These are phyloP conservation scores for Scaeva pyrastri DNA, from an alignment of 2,888 invertebrate species.

Conservation along the genomic window DNA sequence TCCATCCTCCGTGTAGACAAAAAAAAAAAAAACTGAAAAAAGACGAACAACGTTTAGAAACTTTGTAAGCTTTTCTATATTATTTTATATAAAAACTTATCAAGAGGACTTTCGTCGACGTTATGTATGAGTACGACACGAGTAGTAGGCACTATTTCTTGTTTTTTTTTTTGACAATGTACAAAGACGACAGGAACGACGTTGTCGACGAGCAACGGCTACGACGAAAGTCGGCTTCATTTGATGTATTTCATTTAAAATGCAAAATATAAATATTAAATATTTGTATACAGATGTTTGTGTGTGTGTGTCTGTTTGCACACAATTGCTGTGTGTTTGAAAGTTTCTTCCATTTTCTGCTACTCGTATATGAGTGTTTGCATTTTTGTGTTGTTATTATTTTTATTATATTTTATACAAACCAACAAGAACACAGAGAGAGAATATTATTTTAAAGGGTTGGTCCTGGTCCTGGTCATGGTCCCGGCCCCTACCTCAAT, in stretches of 20 bases:
- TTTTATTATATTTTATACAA: conserved; percentile 40
- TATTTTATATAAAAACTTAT: conserved; percentile 1
- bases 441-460: conserved; percentile 59
- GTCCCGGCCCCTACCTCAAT: no score
- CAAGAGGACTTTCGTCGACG: conserved; percentile 32
- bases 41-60: conserved; percentile 16
- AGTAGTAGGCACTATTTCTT: not conserved
- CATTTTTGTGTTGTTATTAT: conserved; percentile 28
- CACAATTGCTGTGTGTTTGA: conserved; percentile 60
- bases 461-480: conserved; percentile 33
- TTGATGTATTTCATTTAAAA: conserved; percentile 70
- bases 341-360: conserved; percentile 58
- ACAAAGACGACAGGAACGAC: conserved; percentile 6
- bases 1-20: not conserved
- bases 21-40: not conserved
- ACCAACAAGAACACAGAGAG: conserved; percentile 6
- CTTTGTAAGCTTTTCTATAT: conserved; percentile 34
- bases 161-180: conserved; percentile 3
- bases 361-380: conserved; percentile 34
- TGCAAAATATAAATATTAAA: conserved; percentile 71
- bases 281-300: conserved; percentile 36
- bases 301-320: conserved; percentile 30
- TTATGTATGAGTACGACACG: not conserved
- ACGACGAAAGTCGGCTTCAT: conserved; percentile 53
- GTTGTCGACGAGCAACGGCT: not conserved